Conservation (phyloP, 2,888 invertebrate genomes). For the Acrocyrtus sp. region DNA sequence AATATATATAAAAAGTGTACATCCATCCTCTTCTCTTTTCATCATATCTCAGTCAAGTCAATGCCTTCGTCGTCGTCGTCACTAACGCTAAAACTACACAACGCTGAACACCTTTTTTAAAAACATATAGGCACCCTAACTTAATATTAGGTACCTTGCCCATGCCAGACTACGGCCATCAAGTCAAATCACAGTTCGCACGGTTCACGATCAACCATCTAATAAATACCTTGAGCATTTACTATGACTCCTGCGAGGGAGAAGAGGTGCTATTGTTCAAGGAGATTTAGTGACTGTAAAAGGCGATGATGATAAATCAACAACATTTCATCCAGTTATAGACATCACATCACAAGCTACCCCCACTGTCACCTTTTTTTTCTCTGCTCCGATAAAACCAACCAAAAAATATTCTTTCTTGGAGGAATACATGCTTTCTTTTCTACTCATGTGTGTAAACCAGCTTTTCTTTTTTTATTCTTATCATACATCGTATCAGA, state of each 20-base stretch:
- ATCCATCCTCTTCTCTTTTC: too few relatives aligned
- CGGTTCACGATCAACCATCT: constrained; percentile 19
- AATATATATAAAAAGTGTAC: too few relatives aligned
- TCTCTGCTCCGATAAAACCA: background rate
- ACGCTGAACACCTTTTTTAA: too few relatives aligned
- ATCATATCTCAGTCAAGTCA: constrained; percentile 7
- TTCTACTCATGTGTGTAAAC: background rate
- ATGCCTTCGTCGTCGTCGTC: constrained; percentile 13
- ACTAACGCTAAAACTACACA: too few relatives aligned
- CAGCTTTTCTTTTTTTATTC: background rate
- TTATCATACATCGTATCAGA: background rate
- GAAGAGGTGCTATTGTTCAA: background rate
- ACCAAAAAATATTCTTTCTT: constrained; percentile 12
- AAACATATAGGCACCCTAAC: too few relatives aligned
- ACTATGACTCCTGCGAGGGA: background rate
- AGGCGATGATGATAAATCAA: constrained; percentile 41
- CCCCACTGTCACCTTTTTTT: background rate
- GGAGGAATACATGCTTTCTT: background rate
- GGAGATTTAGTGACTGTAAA: constrained; percentile 39
- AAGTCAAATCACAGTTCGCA: constrained; percentile 50
- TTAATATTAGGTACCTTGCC: too few relatives aligned
- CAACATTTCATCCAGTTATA: constrained; percentile 38
- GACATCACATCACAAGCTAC: constrained; percentile 1
- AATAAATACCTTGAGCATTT: background rate
- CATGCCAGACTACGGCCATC: too few relatives aligned